Evolutionary conservation across 2,797 vertebrate genomes (phyloP).

Genomic region (Hephaestus fuliginosus): DNA sequence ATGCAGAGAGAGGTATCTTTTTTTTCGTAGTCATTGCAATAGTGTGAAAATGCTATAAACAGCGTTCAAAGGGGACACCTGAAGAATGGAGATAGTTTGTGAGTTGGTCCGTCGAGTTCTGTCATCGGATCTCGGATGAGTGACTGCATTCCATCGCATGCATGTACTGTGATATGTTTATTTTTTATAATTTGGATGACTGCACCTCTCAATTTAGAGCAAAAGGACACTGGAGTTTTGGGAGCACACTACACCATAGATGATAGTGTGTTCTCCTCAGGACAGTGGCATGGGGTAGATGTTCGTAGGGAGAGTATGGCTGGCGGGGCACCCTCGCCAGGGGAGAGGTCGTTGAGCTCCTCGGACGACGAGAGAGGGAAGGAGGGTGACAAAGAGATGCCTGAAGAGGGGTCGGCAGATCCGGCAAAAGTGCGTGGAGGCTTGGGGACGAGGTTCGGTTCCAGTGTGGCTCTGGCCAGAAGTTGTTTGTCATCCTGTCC

Average conservation of each 20-base stretch:
- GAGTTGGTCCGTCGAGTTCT: slow-evolving; percentile 59
- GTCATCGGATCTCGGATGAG: slow-evolving; percentile 68
- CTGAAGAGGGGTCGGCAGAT: slow-evolving; percentile 96
- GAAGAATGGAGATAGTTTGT: slow-evolving; percentile 73
- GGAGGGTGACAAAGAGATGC: slow-evolving; percentile 98
- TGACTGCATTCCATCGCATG: slow-evolving; percentile 85
- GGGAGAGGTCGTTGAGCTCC: slow-evolving; percentile 97
- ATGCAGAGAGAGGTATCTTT: slow-evolving; percentile 86
- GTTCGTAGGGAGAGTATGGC: slow-evolving; percentile 91
- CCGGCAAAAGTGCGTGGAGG: slow-evolving; percentile 96
- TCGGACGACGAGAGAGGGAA: slow-evolving; percentile 98
- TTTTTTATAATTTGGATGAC: slow-evolving; percentile 76
- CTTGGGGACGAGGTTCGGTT: slow-evolving; percentile 97
- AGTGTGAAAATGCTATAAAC: slow-evolving; percentile 83
- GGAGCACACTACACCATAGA: slow-evolving; percentile 83
- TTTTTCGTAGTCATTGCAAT: slow-evolving; percentile 79
- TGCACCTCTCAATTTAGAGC: slow-evolving; percentile 60
- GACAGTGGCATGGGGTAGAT: slow-evolving; percentile 81
- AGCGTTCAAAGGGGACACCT: slow-evolving; percentile 74
- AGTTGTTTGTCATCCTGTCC: slow-evolving; percentile 89
- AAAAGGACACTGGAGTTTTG: slow-evolving; percentile 48
- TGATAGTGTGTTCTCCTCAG: slow-evolving; percentile 85
- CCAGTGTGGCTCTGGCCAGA: slow-evolving; percentile 93
- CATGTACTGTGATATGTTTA: slow-evolving; percentile 85
- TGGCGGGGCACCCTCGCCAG: slow-evolving; percentile 88